These are phyloP conservation scores for Acanthosepion esculentum DNA, from an alignment of 2,888 invertebrate genomes.

Conservation along the genomic window DNA sequence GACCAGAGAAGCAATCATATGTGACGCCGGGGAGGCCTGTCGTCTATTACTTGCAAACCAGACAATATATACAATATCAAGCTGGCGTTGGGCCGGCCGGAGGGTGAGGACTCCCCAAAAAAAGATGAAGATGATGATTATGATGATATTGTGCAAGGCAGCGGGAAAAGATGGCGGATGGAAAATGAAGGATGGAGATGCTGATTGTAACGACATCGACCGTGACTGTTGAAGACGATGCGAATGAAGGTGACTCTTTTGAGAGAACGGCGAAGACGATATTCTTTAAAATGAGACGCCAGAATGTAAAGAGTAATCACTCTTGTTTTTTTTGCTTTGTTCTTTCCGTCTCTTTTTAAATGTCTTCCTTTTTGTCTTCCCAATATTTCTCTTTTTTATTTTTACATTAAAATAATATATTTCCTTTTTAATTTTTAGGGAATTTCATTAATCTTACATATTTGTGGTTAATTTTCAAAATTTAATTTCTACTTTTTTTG, in stretches of 20 bases:
- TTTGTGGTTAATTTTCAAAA: too few relatives aligned
- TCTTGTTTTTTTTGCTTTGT: background rate
- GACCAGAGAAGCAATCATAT: slow-evolving; percentile 1
- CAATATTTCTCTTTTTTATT: too few relatives aligned
- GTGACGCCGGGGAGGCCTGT: slow-evolving; percentile 33
- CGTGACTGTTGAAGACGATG: background rate
- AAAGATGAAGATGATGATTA: slow-evolving; percentile 33
- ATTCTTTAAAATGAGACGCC: background rate
- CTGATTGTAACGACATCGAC: too few relatives aligned
- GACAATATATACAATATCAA: slow-evolving; percentile 33
- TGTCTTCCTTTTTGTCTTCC: too few relatives aligned
- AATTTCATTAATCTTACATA: too few relatives aligned
- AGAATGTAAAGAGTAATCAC: background rate
- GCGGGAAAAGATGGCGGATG: background rate
- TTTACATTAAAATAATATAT: too few relatives aligned
- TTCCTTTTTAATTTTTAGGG: too few relatives aligned
- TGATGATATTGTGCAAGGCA: background rate
- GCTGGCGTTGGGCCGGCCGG: background rate
- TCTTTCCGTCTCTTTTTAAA: too few relatives aligned
- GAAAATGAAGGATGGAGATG: background rate
- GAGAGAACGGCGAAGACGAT: background rate
- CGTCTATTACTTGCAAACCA: background rate
- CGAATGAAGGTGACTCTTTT: background rate
- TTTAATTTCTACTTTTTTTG: too few relatives aligned
- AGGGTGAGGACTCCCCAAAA: background rate